Evolutionary conservation across 2,797 vertebrate genomes (phyloP), one percentile per base, ranked within the genome.

Genomic region (Lophura swinhoii): DNA sequence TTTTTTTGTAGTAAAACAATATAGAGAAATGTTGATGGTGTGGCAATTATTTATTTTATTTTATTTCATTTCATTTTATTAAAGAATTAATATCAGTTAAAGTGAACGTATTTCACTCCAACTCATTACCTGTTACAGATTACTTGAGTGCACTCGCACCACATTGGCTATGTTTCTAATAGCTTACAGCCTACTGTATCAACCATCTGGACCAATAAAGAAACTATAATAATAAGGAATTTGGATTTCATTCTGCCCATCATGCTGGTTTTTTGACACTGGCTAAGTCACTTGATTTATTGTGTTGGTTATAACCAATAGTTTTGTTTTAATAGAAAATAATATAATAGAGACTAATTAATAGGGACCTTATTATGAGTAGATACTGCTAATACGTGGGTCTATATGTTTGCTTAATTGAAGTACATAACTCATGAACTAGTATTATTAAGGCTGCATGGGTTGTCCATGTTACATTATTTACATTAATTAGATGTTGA

Each of bases 401-500:
- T 89, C 26, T 62, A 23, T 64, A 71, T 33, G 37, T 79, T 70
- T 79, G 8, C 37, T 64, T 85, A 87, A 78, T 58, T 71, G 62
- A 68, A 74, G 29, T 77, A 43, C 49, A 48, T 87, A 13, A n/a
- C 41, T 94, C 26, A 77, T 18, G 74, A 91, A 49, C 12, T 66
- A 14, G 49, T 56, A 11, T 37, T 74, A 87, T 69, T 95, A 51
- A 88, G 67, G 14, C 33, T 60, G 48, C 26, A 15, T 87, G 20
- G 55, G 33, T 83, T 82, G 58, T 55, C 66, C 23, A 71, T 39
- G 56, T 73, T 44, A 44, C 43, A 44, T 44, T 93, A 62, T 62
- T 93, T 64, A 72, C 1, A 9, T 91, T 84, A 77, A 91, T 80
- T 94, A 86, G 29, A 18, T 76, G 90, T 66, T 28, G 66, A 77